Evolutionary conservation across 2,888 invertebrate species (phyloP), one percentile per base, ranked within the genome.

Genomic region (Diaphora mendica): DNA sequence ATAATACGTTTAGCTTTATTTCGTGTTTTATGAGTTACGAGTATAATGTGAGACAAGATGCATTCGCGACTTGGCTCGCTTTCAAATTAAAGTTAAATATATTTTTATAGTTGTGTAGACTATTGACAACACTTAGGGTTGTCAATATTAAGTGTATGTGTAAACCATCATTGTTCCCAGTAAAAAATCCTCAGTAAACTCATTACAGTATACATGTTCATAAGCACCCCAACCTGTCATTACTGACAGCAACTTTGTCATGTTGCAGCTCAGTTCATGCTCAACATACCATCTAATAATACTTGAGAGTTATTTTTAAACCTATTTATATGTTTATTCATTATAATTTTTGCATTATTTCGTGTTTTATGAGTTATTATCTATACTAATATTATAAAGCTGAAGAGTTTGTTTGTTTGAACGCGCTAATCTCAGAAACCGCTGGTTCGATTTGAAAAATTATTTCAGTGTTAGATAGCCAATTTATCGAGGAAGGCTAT

Each of bases 201-300:
- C 68, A 69, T 39, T 20, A 39, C 9, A 62, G 44, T 62, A 62
- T 42, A 39, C n/a, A 39, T 39, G 39, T 26, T 26, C 26, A 62
- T 17, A 62, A 48, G 42, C 64, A 33, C 33, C 64, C 44, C 4
- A 15, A 65, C 73, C 73, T 64, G 68, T 69, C 51, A 73, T 73
- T 73, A 73, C 5, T n/a, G 7, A 35, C 30, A 20, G 73, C 69
- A 69, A 73, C 68, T 51, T 65, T 73, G 73, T 73, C n/a, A 68
- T 39, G 35, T 64, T 35, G 26, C 26, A 62, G 59, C 48, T 51
- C 35, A 4, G 59, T 68, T 72, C 48, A 68, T 64, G 20, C 48
- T 64, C 67, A 72, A 62, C 62, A 23, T 48, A 64, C 33, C 35
- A 64, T 64, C 48, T 26, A 68, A 39, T 44, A 44, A 20, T 17